phyloP scores from a whole-genome alignment of 2,113 vertebrate species.

The Struthio camelus region DNA sequence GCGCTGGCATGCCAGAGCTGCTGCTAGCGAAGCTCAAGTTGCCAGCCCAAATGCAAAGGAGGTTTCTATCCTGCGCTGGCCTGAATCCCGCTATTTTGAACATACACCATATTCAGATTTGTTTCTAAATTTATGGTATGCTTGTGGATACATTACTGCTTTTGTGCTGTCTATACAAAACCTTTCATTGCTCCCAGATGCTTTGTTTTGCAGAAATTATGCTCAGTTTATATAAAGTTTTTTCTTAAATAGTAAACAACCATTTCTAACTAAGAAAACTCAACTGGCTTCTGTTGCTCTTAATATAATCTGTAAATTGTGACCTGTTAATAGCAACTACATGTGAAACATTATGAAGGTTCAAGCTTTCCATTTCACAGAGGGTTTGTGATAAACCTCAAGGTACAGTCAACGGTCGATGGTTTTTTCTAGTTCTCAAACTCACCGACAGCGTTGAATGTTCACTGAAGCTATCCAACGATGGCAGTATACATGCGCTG shows the following conservation, averaged over 20 bases:
- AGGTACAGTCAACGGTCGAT: conserved; percentile 99
- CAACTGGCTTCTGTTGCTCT: neutral
- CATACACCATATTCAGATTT: neutral
- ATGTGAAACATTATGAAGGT: conserved; percentile 23
- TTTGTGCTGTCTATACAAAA: neutral
- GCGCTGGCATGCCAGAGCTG: conserved; percentile 47
- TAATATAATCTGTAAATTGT: conserved; percentile 53
- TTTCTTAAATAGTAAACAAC: neutral
- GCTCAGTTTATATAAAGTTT: neutral
- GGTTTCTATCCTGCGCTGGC: conserved; percentile 21
- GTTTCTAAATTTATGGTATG: conserved; percentile 40
- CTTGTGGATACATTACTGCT: neutral
- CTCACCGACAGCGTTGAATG: conserved; percentile 99
- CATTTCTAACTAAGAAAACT: conserved; percentile 54
- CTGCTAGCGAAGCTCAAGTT: conserved; percentile 48
- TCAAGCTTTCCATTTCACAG: neutral
- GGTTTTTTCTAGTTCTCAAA: conserved; percentile 91
- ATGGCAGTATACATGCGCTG: conserved; percentile 8
- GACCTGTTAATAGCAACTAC: conserved; percentile 54
- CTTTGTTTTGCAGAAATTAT: neutral
- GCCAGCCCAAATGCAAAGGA: conserved; percentile 39
- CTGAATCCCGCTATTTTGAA: conserved; percentile 21
- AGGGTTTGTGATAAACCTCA: conserved; percentile 82
- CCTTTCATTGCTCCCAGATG: neutral
- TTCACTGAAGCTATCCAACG: conserved; percentile 85